phyloP scores from a whole-genome alignment of 92 coral and sea anemone genomes.

The Palythoa grandiflora region DNA sequence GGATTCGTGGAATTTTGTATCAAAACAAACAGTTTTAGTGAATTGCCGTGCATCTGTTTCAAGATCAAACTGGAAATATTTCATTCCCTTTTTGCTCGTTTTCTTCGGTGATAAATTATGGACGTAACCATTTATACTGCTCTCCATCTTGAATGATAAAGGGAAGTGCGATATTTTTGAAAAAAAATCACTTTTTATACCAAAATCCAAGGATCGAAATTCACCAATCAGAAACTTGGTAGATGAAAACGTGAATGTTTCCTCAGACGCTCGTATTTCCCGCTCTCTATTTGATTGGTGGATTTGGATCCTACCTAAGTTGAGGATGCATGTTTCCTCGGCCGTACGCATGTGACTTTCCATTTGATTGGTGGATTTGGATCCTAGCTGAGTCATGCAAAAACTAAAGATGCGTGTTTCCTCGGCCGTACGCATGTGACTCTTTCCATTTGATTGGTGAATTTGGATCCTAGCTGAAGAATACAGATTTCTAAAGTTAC shows the following conservation, averaged over 20 bases:
- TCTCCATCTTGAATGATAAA: background rate
- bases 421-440: background rate
- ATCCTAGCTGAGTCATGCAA: background rate
- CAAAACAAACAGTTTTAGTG: conserved; percentile 10
- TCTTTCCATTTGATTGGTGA: background rate
- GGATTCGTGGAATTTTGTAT: background rate
- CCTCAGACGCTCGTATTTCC: background rate
- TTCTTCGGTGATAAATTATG: background rate
- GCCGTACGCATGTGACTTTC: background rate
- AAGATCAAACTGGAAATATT: background rate
- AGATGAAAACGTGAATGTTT: background rate
- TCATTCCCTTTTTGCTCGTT: background rate
- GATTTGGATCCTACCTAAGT: background rate
- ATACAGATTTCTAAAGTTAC: conserved; percentile 2
- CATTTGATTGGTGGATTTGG: background rate
- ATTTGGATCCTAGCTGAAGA: background rate
- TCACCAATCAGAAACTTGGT: background rate
- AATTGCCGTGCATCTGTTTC: background rate
- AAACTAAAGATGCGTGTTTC: background rate
- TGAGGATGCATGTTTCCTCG: background rate
- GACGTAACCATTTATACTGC: background rate
- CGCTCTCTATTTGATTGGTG: background rate
- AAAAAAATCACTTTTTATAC: background rate
- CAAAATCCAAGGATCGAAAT: background rate
- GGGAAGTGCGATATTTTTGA: background rate